Conservation (phyloP, 2,888 invertebrate species). For the Toxonevra muliebris region DNA sequence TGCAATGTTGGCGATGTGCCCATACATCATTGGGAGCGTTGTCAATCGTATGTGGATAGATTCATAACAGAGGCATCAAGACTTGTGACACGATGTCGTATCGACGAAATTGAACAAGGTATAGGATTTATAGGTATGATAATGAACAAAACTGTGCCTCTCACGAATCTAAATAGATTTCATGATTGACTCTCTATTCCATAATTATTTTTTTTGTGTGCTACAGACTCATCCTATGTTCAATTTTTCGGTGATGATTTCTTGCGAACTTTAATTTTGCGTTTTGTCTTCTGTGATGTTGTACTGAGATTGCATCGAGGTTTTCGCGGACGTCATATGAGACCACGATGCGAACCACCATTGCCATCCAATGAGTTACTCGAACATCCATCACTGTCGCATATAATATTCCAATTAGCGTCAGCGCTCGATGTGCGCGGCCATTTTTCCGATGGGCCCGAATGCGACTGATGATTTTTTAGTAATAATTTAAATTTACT, state of each 20-base stretch:
- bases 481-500: slow-evolving; percentile 28
- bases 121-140: slow-evolving; percentile 64
- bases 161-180: not conserved
- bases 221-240: slow-evolving; percentile 74
- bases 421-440: slow-evolving; percentile 82
- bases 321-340: slow-evolving; percentile 83
- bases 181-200: not conserved
- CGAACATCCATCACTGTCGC: slow-evolving; percentile 82
- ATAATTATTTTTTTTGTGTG: not conserved
- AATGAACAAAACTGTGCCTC: too few relatives aligned
- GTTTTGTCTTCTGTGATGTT: slow-evolving; percentile 94
- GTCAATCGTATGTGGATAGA: slow-evolving; percentile 85
- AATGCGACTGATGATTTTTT: slow-evolving; percentile 65
- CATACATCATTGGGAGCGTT: slow-evolving; percentile 89
- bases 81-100: slow-evolving; percentile 81
- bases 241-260: slow-evolving; percentile 97
- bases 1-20: slow-evolving; percentile 88
- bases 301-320: slow-evolving; percentile 88
- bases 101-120: slow-evolving; percentile 73
- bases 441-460: slow-evolving; percentile 65
- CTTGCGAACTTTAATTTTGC: slow-evolving; percentile 84
- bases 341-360: slow-evolving; percentile 85
- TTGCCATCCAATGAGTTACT: slow-evolving; percentile 87
- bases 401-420: slow-evolving; percentile 84
- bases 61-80: slow-evolving; percentile 90